These are phyloP conservation scores for Euzetes globulus DNA, from an alignment of 2,888 invertebrate species.

Conservation along the genomic window DNA sequence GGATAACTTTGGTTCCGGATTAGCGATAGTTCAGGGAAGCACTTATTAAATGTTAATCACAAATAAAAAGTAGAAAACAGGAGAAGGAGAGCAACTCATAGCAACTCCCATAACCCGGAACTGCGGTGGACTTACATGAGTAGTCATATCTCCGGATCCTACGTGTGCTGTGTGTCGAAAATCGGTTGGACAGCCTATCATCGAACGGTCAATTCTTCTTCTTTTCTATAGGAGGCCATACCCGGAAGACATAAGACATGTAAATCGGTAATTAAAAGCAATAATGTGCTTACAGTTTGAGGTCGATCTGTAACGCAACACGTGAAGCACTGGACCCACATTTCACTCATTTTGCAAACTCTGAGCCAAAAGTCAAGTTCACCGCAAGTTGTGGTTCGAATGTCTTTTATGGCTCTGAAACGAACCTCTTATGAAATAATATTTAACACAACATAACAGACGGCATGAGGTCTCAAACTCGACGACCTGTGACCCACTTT, in stretches of 20 bases:
- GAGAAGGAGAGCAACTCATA: no score
- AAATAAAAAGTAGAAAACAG: background rate
- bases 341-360: slow-evolving; percentile 53
- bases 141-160: slow-evolving; percentile 80
- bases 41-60: background rate
- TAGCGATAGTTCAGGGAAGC: background rate
- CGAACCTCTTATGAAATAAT: background rate
- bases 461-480: slow-evolving; percentile 2
- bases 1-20: background rate
- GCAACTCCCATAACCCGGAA: background rate
- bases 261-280: background rate
- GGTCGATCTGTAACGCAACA: slow-evolving; percentile 78
- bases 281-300: slow-evolving; percentile 46
- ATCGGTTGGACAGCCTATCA: slow-evolving; percentile 92
- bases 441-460: no score
- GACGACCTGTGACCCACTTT: slow-evolving; percentile 8
- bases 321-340: slow-evolving; percentile 86
- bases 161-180: slow-evolving; percentile 90
- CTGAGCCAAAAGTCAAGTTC: background rate
- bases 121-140: slow-evolving; percentile 39
- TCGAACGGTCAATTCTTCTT: slow-evolving; percentile 61
- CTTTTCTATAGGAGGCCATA: slow-evolving; percentile 43
- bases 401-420: background rate
- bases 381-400: background rate
- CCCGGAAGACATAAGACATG: background rate